A percentile compares a stretch with the other conserved stretches of the same genome.
Conservation (phyloP, 2,797 vertebrate species). For the Enteromius treurensis region DNA sequence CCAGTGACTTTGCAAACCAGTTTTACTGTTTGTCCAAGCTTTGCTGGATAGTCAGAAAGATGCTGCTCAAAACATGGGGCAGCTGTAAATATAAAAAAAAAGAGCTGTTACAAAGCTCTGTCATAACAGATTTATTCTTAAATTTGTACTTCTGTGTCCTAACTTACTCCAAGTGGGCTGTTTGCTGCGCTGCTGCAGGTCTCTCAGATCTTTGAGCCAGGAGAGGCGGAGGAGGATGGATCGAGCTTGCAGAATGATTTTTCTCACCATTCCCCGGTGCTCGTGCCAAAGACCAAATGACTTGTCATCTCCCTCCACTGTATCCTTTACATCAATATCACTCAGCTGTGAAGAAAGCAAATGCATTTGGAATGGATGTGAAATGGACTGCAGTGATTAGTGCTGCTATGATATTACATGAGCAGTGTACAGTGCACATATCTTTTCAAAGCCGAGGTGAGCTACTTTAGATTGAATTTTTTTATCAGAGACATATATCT, state of each 20-base stretch:
- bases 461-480: not conserved
- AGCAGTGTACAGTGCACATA: not conserved
- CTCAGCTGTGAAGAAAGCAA: slow-evolving; percentile 78
- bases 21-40: slow-evolving; percentile 91
- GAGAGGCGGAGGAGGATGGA: slow-evolving; percentile 88
- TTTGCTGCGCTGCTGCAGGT: slow-evolving; percentile 86
- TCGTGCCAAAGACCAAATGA: slow-evolving; percentile 95
- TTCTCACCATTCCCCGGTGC: slow-evolving; percentile 89
- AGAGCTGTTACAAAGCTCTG: not conserved
- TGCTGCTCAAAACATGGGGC: slow-evolving; percentile 86
- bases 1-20: slow-evolving; percentile 89
- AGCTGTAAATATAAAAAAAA: slow-evolving; percentile 70
- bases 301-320: slow-evolving; percentile 88
- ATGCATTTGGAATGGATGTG: not conserved
- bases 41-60: slow-evolving; percentile 84
- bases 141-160: not conserved
- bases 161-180: slow-evolving; percentile 85
- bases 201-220: slow-evolving; percentile 93
- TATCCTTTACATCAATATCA: slow-evolving; percentile 90
- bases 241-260: slow-evolving; percentile 89
- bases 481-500: not conserved
- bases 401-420: slow-evolving; percentile 25
- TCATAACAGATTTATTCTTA: not conserved
- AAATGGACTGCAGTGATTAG: slow-evolving; percentile 21
- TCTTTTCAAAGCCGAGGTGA: not conserved